Base-by-base conservation (phyloP, 2,113 vertebrate species). In the Datnioides undecimradiatus region DNA sequence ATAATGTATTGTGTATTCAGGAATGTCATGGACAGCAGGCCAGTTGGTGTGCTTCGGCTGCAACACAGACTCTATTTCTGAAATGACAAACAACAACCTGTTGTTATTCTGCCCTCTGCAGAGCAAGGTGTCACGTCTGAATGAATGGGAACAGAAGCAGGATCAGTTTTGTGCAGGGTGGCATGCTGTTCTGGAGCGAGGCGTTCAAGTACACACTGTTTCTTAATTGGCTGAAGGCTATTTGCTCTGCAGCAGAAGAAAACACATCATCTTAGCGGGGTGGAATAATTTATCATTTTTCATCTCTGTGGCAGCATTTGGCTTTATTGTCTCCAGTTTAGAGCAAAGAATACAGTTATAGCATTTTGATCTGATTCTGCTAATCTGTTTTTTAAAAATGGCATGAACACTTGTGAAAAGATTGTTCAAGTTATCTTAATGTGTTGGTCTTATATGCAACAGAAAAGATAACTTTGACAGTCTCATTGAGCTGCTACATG, bases 81-180 rank as follows among this genome's bases (percentile, higher is more conserved):
- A 87, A 79, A 79, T 51, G 76, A 87, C 79, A 79, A 76, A 83
- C 60, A 72, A 70, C 64, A 62, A 85, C 74, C 81, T 86, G 83
- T 75, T 84, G 73, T 72, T 72, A 33, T 66, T 41, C 21, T 59
- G 62, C 43, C 55, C 58, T 48, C 31, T 34, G 27, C 34, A 48
- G 46, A 46, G 25, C 59, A 46, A 75, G 67, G 52, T 51, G 40
- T 65, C 65, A 54, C 2, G 6, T 63, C 72, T 58, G 55, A 74
- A 33, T 36, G 54, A 71, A 48, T 1, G 7, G 49, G 23, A 83
- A 63, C 60, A 46, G 43, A 62, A 72, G 21, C 36, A 7, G 48
- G 51, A 60, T 6, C 3, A 1, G 27, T 58, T 79, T 40, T 49
- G 49, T 21, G 13, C 36, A 6, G 19, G 4, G 45, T 0, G 11